Percentiles rank a stretch among this genome's conserved stretches.
phyloP scores from a whole-genome alignment of 2,113 vertebrate genomes.

The Podarcis muralis region DNA sequence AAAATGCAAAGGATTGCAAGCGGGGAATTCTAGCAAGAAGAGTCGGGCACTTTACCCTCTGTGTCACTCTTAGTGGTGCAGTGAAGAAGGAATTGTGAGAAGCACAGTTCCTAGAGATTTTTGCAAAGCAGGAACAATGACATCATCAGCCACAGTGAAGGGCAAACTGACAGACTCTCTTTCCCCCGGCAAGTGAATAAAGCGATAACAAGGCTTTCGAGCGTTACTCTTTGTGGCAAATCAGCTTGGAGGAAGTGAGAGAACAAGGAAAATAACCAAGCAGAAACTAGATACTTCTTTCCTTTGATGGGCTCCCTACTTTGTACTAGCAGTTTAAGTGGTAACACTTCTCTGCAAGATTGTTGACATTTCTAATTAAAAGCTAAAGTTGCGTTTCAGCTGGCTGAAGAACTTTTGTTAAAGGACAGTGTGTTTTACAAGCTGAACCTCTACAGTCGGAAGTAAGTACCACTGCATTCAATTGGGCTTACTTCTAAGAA shows the following conservation, averaged over 20 bases:
- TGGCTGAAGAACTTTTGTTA: too few species aligned
- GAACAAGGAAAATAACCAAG: background rate
- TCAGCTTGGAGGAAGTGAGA: background rate
- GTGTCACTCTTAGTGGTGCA: background rate
- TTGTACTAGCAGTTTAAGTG: too few species aligned
- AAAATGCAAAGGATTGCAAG: background rate
- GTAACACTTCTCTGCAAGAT: too few species aligned
- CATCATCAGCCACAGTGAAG: background rate
- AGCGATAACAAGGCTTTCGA: background rate
- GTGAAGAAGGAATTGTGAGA: background rate
- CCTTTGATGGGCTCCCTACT: too few species aligned
- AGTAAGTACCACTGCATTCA: too few species aligned
- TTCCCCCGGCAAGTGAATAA: background rate
- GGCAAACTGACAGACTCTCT: background rate
- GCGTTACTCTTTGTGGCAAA: background rate
- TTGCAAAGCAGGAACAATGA: background rate
- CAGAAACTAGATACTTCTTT: too few species aligned
- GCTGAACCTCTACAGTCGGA: too few species aligned
- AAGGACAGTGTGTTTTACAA: too few species aligned
- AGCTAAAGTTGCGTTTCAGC: too few species aligned
- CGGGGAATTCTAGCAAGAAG: background rate
- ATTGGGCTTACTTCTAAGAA: too few species aligned
- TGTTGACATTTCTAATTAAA: too few species aligned
- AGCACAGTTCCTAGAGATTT: background rate
- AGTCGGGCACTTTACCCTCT: background rate